Evolutionary conservation across 2,888 invertebrate genomes (phyloP), one percentile per base, ranked within the genome.

Genomic region (Hoplodrina ambigua): DNA sequence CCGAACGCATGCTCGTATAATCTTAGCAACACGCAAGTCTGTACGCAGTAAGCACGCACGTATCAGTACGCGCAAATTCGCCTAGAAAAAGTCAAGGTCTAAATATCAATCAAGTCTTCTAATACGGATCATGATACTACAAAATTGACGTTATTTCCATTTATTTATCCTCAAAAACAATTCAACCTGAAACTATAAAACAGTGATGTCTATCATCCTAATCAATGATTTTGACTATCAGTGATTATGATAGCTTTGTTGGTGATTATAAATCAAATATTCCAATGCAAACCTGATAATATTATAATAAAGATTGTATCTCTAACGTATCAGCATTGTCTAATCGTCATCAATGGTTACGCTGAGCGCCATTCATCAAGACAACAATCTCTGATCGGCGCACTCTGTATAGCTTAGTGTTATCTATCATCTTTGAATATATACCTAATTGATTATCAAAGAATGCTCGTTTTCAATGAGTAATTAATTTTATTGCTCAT

Each of bases 321-420:
- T 46, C 8, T 49, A n/a, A 54, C 63, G 33, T 30, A 78, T 68
- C 70, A 37, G 15, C n/a, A 37, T 56, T 70, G 63, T 80, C n/a
- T 69, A 69, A 80, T 75, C 77, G 46, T 61, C 69, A 67, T 78
- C 80, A 76, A 67, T 64, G 55, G 64, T 57, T 61, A 61, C 66
- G 76, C 60, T 50, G 52, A 37, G 54, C 66, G 57, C 57, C 66
- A 70, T 70, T 61, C 50, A 53, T 80, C 57, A 76, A 55, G 70
- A 76, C 67, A 55, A 70, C n/a, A 30, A 75, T 74, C 61, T 62
- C 25, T 41, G 63, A 65, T 75, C 70, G 70, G 54, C 71, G 67
- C 71, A 64, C 75, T 80, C 58, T 58, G 53, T 59, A 56, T 44
- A 67, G 44, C 58, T 65, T 59, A 50, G 46, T 33, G 46, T 10